Base-by-base conservation (phyloP, 2,797 vertebrate genomes). In the Clarias fuscus region DNA sequence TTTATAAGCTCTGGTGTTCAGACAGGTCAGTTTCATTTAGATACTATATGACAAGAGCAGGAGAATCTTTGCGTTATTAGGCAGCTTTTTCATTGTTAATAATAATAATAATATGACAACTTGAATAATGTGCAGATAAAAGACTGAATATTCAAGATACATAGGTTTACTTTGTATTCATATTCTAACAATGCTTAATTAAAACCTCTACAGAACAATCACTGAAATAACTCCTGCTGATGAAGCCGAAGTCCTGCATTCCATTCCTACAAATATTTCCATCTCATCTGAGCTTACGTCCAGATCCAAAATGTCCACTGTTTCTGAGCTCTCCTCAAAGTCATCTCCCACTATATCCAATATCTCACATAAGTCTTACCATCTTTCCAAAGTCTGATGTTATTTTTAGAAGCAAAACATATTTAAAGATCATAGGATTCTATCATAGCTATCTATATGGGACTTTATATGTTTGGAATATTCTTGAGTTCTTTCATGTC, bases 271-370 rank as follows among this genome's bases (percentile, higher is more conserved):
- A 24, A 91, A 89, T 43, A 64, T 92, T 27, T 92, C 92, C 76
- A 82, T 90, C 0, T 83, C 89, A 18, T 93, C 94, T 0, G 87
- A 86, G 84, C 89, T 92, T 89, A 92, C 90, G 56, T 90, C 92
- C 40, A 92, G 92, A 73, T 92, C 93, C 79, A 93, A 91, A 80
- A 22, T 87, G 27, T 93, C 94, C 5, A 90, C 91, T 0, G 68
- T 93, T 20, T 93, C 94, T 0, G 92, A 93, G 86, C 78, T 94
- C 53, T 92, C 92, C 0, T 92, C 92, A 7, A 89, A 84, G 58
- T 92, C 93, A 11, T 85, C 53, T 73, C 93, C 94, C 0, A 91
- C 91, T 14, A 30, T 92, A 1, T 94, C 93, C 0, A 84, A 73
- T 61, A 89, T 92, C 56, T 91, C 91, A 86, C 92, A 93, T 0